Evolutionary conservation across 1,140 invertebrate species (phyloP).

Genomic region (Ceratina japonica): DNA sequence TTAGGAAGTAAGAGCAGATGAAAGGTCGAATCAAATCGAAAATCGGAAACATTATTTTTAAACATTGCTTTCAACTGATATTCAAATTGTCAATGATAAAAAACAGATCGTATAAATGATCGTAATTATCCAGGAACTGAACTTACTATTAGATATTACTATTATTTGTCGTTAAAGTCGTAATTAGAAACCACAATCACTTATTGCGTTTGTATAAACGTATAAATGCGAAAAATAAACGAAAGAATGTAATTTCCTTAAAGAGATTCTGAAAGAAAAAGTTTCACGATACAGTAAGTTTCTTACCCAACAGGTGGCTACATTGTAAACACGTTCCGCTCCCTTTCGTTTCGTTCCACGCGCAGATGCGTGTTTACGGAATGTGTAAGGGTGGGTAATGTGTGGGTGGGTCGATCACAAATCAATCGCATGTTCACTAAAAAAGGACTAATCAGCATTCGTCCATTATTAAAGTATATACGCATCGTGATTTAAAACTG

Average conservation of each 20-base stretch:
- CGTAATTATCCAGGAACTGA: too few relatives aligned
- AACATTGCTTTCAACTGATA: too few relatives aligned
- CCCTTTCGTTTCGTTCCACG: neutral
- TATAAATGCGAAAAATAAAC: neutral
- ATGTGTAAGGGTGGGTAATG: neutral
- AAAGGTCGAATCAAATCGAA: too few relatives aligned
- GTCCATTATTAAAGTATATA: constrained; percentile 32
- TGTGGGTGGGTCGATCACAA: neutral
- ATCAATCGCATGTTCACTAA: constrained; percentile 18
- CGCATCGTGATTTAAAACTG: neutral
- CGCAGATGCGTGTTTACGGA: neutral
- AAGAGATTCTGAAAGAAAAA: neutral
- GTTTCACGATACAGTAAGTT: constrained; percentile 24
- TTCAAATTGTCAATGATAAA: too few relatives aligned
- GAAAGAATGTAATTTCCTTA: neutral
- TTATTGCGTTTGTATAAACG: too few relatives aligned
- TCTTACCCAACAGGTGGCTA: constrained; percentile 52
- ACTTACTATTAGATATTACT: too few relatives aligned
- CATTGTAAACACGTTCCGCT: constrained; percentile 26
- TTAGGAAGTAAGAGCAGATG: too few relatives aligned
- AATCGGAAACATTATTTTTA: too few relatives aligned
- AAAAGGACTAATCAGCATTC: constrained; percentile 41
- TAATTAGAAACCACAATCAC: too few relatives aligned
- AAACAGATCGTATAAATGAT: too few relatives aligned
- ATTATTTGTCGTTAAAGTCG: too few relatives aligned